These are phyloP conservation scores for Grammatotria lemairii DNA, from an alignment of 2,113 vertebrate genomes.

Conservation along the genomic window DNA sequence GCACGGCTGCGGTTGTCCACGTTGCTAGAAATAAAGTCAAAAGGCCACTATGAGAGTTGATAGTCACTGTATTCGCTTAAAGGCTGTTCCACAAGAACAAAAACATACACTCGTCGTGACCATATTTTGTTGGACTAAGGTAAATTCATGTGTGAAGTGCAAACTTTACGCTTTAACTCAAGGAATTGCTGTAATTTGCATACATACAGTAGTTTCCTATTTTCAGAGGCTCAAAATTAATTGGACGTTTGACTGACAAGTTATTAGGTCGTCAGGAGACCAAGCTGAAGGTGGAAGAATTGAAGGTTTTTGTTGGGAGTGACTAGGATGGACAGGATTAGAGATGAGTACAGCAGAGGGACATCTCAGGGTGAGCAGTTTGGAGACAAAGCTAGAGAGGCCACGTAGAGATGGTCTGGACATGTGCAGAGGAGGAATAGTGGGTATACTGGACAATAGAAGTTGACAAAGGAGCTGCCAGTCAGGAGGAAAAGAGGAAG, in stretches of 20 bases:
- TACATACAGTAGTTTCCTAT: neutral
- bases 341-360: neutral
- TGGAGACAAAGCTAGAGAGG: neutral
- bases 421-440: neutral
- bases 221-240: neutral
- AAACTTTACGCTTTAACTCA: neutral
- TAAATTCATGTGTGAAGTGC: neutral
- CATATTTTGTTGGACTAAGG: neutral
- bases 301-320: neutral
- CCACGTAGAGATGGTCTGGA: neutral
- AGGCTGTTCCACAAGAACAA: neutral
- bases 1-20: neutral
- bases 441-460: neutral
- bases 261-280: accelerated
- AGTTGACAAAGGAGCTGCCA: neutral
- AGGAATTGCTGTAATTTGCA: neutral
- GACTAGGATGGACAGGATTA: neutral
- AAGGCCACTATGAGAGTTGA: neutral
- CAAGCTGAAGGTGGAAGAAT: neutral
- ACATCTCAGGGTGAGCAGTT: neutral
- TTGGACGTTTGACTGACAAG: neutral
- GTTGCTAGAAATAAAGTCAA: neutral
- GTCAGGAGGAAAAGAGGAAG: neutral
- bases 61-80: neutral
- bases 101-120: accelerated